Base-by-base conservation (phyloP, 2,113 vertebrate species). In the Perognathus longimembris region DNA sequence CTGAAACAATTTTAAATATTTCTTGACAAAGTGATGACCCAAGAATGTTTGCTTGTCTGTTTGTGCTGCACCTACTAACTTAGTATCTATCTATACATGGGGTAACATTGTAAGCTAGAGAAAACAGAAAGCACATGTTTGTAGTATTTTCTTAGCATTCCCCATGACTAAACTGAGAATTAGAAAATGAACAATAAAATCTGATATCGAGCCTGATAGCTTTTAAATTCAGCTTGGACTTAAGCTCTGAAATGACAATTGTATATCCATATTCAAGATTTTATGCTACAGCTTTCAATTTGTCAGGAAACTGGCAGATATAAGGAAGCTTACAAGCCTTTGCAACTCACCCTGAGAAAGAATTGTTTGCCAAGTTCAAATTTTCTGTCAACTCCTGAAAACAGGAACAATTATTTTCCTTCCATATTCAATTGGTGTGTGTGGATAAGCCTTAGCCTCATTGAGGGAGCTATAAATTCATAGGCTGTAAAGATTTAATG, bases 401-500 rank as follows among this genome's bases (percentile, higher is more conserved):
- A 88, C 59, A 91, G 45, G 69, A 97, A 88, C 89, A 92, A 96
- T 90, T 93, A 95, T 96, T 97, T 69, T 87, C 63, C 26, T 88
- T 97, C 97, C 83, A 91, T 95, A 95, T 96, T 96, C 95, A 96
- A 8, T 92, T n/a, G 57, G 30, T 85, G 1, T 63, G 8, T 45
- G 54, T 74, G 84, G 83, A 95, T 95, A 94, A 96, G 78, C 61
- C 64, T 10, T 0, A 93, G 50, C 18, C 82, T 94, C n/a, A 32
- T 87, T 84, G 92, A 93, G 57, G 61, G 78, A 87, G 67, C 63
- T 83, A 42, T 96, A 97, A 94, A 97, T 97, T 88, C 93, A 21
- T 69, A 42, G 67, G 74, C 85, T 97, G 92, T 93, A 95, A 96
- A 97, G 94, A 97, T 97, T 96, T 96, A 97, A 93, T 80, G 89